phyloP scores from a whole-genome alignment of 2,888 invertebrate species.

The Pseudococcus viburni region DNA sequence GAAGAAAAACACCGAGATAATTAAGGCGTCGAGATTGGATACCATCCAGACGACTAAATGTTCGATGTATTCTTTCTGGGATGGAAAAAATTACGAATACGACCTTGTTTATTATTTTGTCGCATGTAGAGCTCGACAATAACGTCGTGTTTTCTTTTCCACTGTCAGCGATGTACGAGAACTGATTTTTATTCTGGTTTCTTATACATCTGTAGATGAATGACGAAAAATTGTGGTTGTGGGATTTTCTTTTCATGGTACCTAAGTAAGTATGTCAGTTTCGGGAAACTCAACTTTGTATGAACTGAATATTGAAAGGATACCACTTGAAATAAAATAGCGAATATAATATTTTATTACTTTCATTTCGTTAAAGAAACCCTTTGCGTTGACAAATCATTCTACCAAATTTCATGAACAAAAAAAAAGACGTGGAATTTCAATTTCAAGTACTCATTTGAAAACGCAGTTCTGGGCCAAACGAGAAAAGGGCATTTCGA shows the following conservation, averaged over 20 bases:
- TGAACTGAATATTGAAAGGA: background rate
- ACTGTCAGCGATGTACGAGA: background rate
- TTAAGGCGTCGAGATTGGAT: slow-evolving; percentile 46
- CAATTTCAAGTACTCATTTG: too few species aligned
- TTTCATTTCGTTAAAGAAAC: too few species aligned
- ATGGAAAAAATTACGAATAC: slow-evolving; percentile 31
- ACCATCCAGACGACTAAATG: slow-evolving; percentile 28
- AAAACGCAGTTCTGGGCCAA: too few species aligned
- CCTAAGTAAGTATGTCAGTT: too few species aligned
- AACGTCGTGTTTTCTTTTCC: background rate
- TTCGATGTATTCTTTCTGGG: background rate
- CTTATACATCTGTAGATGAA: background rate
- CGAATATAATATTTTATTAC: too few species aligned
- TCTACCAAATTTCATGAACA: too few species aligned
- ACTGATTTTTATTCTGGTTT: background rate
- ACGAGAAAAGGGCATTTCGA: too few species aligned
- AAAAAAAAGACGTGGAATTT: too few species aligned
- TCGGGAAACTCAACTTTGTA: background rate
- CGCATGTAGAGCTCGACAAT: background rate
- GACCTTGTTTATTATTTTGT: slow-evolving; percentile 35
- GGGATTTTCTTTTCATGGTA: background rate
- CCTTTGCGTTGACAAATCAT: too few species aligned
- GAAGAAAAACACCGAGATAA: slow-evolving; percentile 23
- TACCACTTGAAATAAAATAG: background rate
- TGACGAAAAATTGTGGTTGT: background rate